phyloP scores from a whole-genome alignment of 2,113 vertebrate species.

The Spilogale gracilis region DNA sequence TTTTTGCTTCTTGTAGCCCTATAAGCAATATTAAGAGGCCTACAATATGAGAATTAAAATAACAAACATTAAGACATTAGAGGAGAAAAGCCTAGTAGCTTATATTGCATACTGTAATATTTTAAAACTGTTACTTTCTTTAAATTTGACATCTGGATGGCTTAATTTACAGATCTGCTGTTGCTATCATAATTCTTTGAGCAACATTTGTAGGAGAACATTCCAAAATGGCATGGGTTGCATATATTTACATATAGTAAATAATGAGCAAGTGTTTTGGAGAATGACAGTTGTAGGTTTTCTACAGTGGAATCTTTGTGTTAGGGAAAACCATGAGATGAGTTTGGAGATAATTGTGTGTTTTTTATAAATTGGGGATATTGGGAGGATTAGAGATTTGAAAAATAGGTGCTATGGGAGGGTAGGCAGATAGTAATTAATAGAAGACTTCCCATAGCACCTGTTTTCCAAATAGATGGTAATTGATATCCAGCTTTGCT shows the following conservation, averaged over 20 bases:
- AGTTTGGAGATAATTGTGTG: background rate
- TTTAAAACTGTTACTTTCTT: slow-evolving; percentile 40
- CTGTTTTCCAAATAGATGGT: background rate
- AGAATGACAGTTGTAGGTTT: slow-evolving; percentile 45
- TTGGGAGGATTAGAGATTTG: background rate
- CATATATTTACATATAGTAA: background rate
- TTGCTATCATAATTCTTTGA: slow-evolving; percentile 25
- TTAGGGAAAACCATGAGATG: background rate
- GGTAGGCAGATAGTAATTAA: background rate
- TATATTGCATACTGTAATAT: background rate
- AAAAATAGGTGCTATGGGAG: background rate
- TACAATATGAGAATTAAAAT: background rate
- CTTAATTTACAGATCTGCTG: background rate
- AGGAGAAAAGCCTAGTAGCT: background rate
- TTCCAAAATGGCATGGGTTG: slow-evolving; percentile 1
- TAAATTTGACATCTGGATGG: background rate
- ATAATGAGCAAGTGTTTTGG: slow-evolving; percentile 38
- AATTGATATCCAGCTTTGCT: background rate
- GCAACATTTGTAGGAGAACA: background rate
- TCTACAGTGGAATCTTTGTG: background rate
- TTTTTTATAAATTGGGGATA: background rate
- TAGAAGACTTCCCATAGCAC: background rate
- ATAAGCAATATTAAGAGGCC: slow-evolving; percentile 34
- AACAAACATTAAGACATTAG: background rate
- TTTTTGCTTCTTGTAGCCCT: background rate